A percentile compares a stretch with the other conserved stretches of the same genome.
Evolutionary conservation across 2,797 vertebrate species (phyloP).

Genomic region (Myripristis murdjan): DNA sequence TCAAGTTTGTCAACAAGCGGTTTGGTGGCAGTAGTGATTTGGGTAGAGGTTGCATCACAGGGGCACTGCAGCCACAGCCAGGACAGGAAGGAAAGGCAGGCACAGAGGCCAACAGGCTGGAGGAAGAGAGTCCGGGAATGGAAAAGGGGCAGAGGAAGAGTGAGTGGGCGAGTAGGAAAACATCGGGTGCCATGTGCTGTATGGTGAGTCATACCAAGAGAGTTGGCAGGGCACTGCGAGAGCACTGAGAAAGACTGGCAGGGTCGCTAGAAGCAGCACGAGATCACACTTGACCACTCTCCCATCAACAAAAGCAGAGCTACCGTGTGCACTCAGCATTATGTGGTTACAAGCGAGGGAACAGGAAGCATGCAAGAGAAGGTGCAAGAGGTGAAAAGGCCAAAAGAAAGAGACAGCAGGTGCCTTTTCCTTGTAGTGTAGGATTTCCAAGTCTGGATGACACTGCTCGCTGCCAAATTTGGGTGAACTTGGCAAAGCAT

Average conservation of each 20-base stretch:
- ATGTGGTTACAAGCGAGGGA: background rate
- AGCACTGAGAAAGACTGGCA: slow-evolving; percentile 9
- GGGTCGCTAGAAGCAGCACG: background rate
- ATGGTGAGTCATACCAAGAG: slow-evolving; percentile 49
- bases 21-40: background rate
- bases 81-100: background rate
- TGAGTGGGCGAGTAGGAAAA: slow-evolving; percentile 34
- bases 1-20: background rate
- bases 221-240: slow-evolving; percentile 30
- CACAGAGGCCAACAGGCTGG: background rate
- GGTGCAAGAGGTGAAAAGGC: background rate
- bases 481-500: no score
- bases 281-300: slow-evolving; percentile 15
- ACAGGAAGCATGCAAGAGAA: background rate
- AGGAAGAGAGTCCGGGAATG: slow-evolving; percentile 4
- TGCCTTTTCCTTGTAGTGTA: no score
- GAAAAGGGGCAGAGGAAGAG: slow-evolving; percentile 7
- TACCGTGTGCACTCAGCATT: background rate
- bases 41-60: background rate
- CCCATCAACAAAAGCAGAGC: background rate
- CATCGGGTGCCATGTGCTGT: slow-evolving; percentile 49
- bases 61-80: background rate
- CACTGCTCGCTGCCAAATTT: no score
- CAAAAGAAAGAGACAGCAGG: background rate
- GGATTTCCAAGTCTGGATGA: no score